Evolutionary conservation across 2,113 vertebrate genomes (phyloP), one percentile per base, ranked within the genome.

Genomic region (Channa maculata): DNA sequence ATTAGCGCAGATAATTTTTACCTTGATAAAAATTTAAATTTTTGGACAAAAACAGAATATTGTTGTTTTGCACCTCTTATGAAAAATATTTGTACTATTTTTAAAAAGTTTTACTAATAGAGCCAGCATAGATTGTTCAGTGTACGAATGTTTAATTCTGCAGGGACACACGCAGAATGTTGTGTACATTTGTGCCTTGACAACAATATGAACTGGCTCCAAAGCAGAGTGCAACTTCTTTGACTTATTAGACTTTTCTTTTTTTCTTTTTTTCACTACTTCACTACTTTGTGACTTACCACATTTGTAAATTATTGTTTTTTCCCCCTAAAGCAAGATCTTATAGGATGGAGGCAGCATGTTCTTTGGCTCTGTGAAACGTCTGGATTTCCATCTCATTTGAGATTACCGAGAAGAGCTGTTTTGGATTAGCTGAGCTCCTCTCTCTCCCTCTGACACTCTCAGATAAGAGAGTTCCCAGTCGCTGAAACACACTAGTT

Each of bases 371-470:
- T 79, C 75, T 75, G 75, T 80, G 87, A 81, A 86, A 87, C 78
- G 66, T 80, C 75, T 79, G 86, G 85, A 93, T 92, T 92, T 94
- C 89, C 89, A 92, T 93, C 88, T 91, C 92, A 92, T 92, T 93
- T 91, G 75, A 92, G 92, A 93, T 92, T 94, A 89, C 79, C 75
- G 83, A 86, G 86, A 87, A 82, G 66, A 89, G 87, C 86, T 90
- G 86, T 84, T 87, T 89, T 84, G 88, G 90, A 93, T 91, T 92
- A 88, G 80, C 70, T 73, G 77, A 79, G 86, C 88, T 63, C 63
- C 82, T 90, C 83, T 61, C 74, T 62, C 82, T 85, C 84, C 55
- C 88, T 82, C 89, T 91, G 89, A 92, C 85, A 80, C 77, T 62
- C 75, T 63, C 84, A 76, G 92, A 94, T 93, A 93, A 93, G 90